These are phyloP conservation scores for Grammomys dolichurus DNA, from an alignment of 2,113 vertebrate genomes.

Conservation along the genomic window DNA sequence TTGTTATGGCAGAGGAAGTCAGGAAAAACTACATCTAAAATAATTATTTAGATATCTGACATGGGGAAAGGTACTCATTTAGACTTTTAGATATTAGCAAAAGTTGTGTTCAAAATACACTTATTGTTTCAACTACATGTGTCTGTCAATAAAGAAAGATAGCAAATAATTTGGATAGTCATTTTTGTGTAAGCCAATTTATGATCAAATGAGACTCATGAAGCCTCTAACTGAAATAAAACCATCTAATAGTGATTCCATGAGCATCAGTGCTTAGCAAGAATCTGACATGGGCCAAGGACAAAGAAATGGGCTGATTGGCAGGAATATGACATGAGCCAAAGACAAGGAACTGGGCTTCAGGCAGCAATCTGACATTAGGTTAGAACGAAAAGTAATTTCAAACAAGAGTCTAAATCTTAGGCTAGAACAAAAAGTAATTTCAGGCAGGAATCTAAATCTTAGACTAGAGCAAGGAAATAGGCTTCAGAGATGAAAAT, in stretches of 20 bases:
- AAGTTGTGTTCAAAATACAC: slow-evolving; percentile 56
- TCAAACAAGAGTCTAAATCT: too few species aligned
- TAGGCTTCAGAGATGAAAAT: too few species aligned
- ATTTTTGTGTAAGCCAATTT: slow-evolving; percentile 68
- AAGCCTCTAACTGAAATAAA: slow-evolving; percentile 50
- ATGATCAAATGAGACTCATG: slow-evolving; percentile 65
- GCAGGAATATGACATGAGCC: too few species aligned
- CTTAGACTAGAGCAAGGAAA: too few species aligned
- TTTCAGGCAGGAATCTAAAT: too few species aligned
- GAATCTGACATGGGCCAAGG: too few species aligned
- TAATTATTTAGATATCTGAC: slow-evolving; percentile 53
- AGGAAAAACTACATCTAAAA: slow-evolving; percentile 3
- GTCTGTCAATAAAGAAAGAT: slow-evolving; percentile 55
- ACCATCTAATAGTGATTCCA: slow-evolving; percentile 66
- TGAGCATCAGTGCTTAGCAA: slow-evolving; percentile 17
- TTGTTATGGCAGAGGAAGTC: background rate
- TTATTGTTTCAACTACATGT: slow-evolving; percentile 55
- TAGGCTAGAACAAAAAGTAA: too few species aligned
- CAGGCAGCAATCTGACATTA: too few species aligned
- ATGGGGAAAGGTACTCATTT: slow-evolving; percentile 2
- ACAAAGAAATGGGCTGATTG: too few species aligned
- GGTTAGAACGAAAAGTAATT: too few species aligned
- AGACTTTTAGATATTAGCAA: background rate
- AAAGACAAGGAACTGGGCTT: too few species aligned
- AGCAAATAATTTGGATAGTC: slow-evolving; percentile 49